Conservation (phyloP, 2,113 vertebrate species). For the Rhodinocichla rosea region DNA sequence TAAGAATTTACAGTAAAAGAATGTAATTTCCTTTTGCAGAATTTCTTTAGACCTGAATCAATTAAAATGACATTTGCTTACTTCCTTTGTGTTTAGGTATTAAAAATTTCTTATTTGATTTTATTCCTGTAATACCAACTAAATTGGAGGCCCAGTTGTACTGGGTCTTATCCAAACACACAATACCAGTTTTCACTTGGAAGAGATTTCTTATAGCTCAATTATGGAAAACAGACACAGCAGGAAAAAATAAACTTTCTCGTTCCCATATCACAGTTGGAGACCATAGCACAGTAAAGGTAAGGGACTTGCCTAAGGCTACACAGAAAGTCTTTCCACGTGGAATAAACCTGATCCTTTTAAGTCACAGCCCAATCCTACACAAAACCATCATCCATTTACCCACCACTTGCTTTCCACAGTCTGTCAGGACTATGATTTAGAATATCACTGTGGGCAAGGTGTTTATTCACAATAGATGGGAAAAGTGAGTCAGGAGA, state of each 20-base stretch:
- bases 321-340: neutral
- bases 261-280: neutral
- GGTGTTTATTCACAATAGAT: neutral
- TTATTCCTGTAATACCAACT: neutral
- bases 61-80: constrained; percentile 13
- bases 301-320: neutral
- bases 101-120: neutral
- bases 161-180: neutral
- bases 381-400: neutral
- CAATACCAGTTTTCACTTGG: neutral
- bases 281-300: neutral
- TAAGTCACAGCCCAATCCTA: neutral
- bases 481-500: neutral
- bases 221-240: neutral
- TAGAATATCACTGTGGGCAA: neutral
- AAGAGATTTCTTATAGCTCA: neutral
- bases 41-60: neutral
- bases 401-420: neutral
- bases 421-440: neutral
- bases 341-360: neutral
- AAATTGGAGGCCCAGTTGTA: neutral
- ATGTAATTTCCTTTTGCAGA: neutral
- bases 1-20: constrained; percentile 12
- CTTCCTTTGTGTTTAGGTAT: neutral
- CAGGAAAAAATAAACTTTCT: neutral